These are phyloP conservation scores for Eudyptes chrysolophus DNA, from an alignment of 2,113 vertebrate species.

Conservation along the genomic window DNA sequence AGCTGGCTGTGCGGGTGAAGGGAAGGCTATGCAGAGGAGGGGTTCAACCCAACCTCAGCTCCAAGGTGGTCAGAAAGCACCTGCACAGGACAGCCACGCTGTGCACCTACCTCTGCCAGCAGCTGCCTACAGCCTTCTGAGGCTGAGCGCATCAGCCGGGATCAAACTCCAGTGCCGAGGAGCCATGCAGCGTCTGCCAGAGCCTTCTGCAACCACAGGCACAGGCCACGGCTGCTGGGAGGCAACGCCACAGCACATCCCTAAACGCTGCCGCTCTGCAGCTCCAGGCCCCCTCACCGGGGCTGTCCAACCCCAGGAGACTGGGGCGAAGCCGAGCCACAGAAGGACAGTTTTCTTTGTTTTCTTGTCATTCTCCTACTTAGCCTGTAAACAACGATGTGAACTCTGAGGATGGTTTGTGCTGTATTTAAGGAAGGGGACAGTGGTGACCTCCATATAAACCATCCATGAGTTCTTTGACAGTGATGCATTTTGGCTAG, in stretches of 20 bases:
- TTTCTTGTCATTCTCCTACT: not conserved
- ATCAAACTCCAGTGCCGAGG: not conserved
- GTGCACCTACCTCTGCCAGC: not conserved
- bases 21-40: not conserved
- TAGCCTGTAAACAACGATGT: fast-evolving
- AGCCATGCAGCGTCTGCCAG: fast-evolving
- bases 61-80: not conserved
- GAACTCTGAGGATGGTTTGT: not conserved
- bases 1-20: not conserved
- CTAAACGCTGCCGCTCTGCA: not conserved
- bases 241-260: not conserved
- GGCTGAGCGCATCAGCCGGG: fast-evolving
- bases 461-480: not conserved
- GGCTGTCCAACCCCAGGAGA: not conserved
- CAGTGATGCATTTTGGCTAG: not conserved
- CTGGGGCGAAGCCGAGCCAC: not conserved
- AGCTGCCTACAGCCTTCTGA: not conserved
- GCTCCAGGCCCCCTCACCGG: not conserved
- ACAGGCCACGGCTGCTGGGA: not conserved
- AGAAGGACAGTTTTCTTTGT: not conserved
- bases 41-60: not conserved
- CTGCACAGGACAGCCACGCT: not conserved
- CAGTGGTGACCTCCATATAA: not conserved
- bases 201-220: not conserved
- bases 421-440: not conserved